Conservation (phyloP, 2,797 vertebrate species). For the Tragelaphus eurycerus region DNA sequence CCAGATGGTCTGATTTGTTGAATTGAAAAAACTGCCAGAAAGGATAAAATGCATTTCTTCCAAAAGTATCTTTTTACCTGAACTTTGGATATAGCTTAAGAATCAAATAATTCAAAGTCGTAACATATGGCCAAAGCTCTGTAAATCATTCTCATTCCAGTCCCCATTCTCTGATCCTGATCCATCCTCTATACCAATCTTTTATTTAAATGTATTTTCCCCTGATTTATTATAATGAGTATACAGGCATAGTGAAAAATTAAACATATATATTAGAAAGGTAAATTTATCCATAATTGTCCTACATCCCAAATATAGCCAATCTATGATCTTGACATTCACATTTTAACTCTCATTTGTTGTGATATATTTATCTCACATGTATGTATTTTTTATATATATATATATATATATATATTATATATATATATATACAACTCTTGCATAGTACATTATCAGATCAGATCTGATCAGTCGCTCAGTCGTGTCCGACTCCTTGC, state of each 20-base stretch:
- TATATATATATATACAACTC: not conserved
- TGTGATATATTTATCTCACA: not conserved
- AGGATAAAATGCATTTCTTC: not conserved
- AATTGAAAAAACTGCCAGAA: not conserved
- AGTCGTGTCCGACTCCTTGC: too few species aligned
- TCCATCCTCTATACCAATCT: not conserved
- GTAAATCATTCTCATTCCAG: not conserved
- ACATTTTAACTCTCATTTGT: not conserved
- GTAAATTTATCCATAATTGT: not conserved
- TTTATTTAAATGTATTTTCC: not conserved
- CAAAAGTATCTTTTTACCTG: not conserved
- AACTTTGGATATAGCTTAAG: not conserved
- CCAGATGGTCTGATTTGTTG: not conserved
- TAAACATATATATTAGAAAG: not conserved
- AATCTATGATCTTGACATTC: not conserved
- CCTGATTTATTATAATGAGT: not conserved
- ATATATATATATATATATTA: not conserved
- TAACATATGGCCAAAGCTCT: not conserved
- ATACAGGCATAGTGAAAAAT: not conserved
- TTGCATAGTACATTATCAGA: not conserved
- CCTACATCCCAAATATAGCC: not conserved
- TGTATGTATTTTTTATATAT: not conserved
- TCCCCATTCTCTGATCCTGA: not conserved
- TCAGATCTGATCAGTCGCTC: too few species aligned
- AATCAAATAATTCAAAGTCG: not conserved